Conservation (phyloP, 2,113 vertebrate genomes). For the Carassius gibelio region DNA sequence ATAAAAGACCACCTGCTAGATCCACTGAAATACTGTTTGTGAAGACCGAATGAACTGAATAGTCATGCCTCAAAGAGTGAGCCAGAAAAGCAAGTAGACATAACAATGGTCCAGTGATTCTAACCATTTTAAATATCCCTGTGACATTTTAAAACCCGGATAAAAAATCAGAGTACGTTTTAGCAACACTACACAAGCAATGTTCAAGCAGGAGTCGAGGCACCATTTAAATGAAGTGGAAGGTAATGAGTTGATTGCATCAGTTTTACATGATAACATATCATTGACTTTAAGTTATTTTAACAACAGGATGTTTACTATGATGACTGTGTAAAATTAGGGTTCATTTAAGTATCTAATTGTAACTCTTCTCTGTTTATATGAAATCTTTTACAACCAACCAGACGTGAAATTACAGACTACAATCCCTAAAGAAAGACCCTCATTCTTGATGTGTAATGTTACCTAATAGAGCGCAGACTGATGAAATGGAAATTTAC, state of each 20-base stretch:
- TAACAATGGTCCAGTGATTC: constrained; percentile 7
- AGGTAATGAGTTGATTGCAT: constrained; percentile 26
- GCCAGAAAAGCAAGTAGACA: constrained; percentile 24
- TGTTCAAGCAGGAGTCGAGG: neutral
- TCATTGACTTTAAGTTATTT: neutral
- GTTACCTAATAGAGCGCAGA: constrained; percentile 18
- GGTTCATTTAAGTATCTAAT: constrained; percentile 37
- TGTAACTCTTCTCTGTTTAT: constrained; percentile 29
- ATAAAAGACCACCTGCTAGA: constrained; percentile 49
- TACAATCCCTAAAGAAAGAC: constrained; percentile 3
- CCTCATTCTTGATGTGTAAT: constrained; percentile 3
- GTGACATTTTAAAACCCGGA: neutral
- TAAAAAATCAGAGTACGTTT: neutral
- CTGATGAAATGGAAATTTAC: constrained; percentile 3
- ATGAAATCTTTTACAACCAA: constrained; percentile 38
- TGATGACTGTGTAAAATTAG: neutral
- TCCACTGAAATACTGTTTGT: constrained; percentile 45
- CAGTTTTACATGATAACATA: constrained; percentile 17
- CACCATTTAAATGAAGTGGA: constrained; percentile 1
- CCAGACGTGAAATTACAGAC: constrained; percentile 45
- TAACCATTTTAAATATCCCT: neutral
- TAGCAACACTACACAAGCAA: neutral
- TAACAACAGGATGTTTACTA: constrained; percentile 24
- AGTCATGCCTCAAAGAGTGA: constrained; percentile 33
- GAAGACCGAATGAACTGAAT: constrained; percentile 43